phyloP scores from a whole-genome alignment of 1,140 invertebrate species.

The Calliphora vicina region DNA sequence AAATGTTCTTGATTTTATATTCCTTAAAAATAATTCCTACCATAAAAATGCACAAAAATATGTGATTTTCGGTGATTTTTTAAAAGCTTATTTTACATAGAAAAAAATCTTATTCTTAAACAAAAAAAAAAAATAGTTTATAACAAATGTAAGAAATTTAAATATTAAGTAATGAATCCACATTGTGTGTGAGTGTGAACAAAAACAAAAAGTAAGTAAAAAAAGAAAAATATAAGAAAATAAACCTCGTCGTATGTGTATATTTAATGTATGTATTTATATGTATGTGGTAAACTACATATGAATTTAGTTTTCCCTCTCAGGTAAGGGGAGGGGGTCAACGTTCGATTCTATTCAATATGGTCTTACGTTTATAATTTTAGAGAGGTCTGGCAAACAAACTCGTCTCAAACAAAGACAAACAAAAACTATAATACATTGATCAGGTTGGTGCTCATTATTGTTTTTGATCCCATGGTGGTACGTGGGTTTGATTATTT shows the following conservation, averaged over 20 bases:
- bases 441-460: neutral
- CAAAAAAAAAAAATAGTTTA: neutral
- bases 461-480: neutral
- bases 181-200: neutral
- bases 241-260: neutral
- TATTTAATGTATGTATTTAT: neutral
- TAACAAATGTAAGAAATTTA: constrained; percentile 9
- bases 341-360: neutral
- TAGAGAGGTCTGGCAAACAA: too few species aligned
- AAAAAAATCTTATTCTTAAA: neutral
- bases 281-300: constrained; percentile 3
- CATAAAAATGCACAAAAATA: too few species aligned
- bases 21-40: too few species aligned
- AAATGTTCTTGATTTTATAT: too few species aligned
- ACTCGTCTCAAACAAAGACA: neutral
- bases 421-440: neutral
- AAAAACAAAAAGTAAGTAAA: constrained; percentile 20
- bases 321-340: constrained; percentile 26
- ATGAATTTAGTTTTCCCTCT: constrained; percentile 10
- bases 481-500: neutral
- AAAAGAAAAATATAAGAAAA: constrained; percentile 15
- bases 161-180: constrained; percentile 24
- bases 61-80: neutral
- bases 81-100: constrained; percentile 18
- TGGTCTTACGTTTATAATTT: neutral